Conservation (phyloP, 2,113 vertebrate genomes). For the Gobio gobio region DNA sequence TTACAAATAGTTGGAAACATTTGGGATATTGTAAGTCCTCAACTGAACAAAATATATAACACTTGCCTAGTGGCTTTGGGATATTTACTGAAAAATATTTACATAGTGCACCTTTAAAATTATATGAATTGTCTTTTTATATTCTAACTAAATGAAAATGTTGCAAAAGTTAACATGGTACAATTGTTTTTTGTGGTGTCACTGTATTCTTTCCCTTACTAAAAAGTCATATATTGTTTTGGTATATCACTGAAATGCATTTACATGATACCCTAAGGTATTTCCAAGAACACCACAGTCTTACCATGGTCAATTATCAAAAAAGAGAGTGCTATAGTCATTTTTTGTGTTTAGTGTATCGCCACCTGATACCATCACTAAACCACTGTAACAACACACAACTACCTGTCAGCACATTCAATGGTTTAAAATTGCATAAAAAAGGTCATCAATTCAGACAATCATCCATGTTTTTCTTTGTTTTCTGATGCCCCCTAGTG, state of each 20-base stretch:
- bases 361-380: too few relatives aligned
- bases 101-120: background rate
- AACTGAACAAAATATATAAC: too few relatives aligned
- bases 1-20: too few relatives aligned
- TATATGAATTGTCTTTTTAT: background rate
- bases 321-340: background rate
- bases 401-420: background rate
- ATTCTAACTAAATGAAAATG: background rate
- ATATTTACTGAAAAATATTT: too few relatives aligned
- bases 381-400: background rate
- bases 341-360: too few relatives aligned
- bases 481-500: conserved; percentile 36
- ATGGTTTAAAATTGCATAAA: background rate
- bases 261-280: background rate
- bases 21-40: too few relatives aligned
- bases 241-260: background rate
- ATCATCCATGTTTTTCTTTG: background rate
- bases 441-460: background rate
- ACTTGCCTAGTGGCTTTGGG: too few relatives aligned
- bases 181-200: background rate
- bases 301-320: background rate
- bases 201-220: background rate
- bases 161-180: background rate
- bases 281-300: background rate
- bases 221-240: background rate